These are phyloP conservation scores for Siderastrea radians DNA, from an alignment of 92 coral and sea anemone genomes.

Conservation along the genomic window DNA sequence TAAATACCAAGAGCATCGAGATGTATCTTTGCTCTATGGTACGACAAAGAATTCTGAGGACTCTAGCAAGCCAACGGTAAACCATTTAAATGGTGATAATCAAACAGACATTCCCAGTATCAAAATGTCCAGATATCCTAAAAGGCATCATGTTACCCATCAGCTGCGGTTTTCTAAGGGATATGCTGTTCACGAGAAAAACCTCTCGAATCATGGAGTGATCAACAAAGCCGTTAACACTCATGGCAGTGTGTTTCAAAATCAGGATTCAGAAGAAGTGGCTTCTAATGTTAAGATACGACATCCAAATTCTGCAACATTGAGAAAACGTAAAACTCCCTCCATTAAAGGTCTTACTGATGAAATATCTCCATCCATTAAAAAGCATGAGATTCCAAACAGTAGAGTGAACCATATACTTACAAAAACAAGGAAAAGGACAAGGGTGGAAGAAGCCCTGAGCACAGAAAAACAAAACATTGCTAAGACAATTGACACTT, in stretches of 20 bases:
- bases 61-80: not conserved
- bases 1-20: conserved; percentile 41
- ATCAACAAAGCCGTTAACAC: not conserved
- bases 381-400: conserved; percentile 15
- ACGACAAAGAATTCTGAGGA: conserved; percentile 15
- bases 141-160: conserved; percentile 5
- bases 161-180: not conserved
- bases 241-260: not conserved
- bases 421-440: conserved; percentile 16
- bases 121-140: not conserved
- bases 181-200: not conserved
- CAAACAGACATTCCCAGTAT: not conserved
- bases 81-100: not conserved
- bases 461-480: conserved; percentile 65
- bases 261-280: not conserved
- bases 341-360: not conserved
- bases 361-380: not conserved
- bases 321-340: not conserved
- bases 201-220: not conserved
- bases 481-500: conserved; percentile 49
- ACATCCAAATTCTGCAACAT: not conserved
- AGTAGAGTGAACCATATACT: not conserved
- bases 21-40: conserved; percentile 32
- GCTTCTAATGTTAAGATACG: not conserved
- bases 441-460: not conserved